Evolutionary conservation across 2,113 vertebrate genomes (phyloP).

Genomic region (Upupa epops): DNA sequence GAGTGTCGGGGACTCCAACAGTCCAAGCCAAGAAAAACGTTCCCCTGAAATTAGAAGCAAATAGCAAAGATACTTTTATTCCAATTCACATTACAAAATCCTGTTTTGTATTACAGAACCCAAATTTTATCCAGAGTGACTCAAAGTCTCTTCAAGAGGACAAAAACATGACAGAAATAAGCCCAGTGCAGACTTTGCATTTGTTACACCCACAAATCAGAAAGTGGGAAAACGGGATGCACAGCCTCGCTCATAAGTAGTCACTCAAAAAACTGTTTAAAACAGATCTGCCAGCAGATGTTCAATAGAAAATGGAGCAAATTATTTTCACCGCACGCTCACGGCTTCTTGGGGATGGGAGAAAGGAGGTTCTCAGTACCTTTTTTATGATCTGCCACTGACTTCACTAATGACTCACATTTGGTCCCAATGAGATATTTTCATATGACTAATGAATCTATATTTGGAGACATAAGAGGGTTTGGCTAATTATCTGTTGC

Average conservation of each 20-base stretch:
- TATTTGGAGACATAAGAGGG: constrained; percentile 56
- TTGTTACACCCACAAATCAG: background rate
- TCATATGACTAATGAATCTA: constrained; percentile 64
- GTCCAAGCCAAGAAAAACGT: background rate
- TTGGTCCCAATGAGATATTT: constrained; percentile 64
- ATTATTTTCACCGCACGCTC: constrained; percentile 12
- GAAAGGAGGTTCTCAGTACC: constrained; percentile 23
- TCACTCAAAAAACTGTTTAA: constrained; percentile 11
- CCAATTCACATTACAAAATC: background rate
- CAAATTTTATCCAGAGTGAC: background rate
- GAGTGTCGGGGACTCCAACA: background rate
- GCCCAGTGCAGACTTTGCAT: background rate
- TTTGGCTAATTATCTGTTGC: constrained; percentile 66
- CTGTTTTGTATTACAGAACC: background rate
- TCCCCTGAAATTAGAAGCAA: background rate
- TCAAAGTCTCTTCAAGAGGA: background rate
- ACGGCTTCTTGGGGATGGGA: background rate
- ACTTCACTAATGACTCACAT: constrained; percentile 67
- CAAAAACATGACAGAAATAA: background rate
- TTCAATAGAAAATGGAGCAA: constrained; percentile 32
- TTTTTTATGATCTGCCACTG: constrained; percentile 58
- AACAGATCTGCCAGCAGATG: constrained; percentile 48
- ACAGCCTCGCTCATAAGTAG: background rate
- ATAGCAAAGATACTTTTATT: background rate
- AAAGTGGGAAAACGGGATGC: background rate